Base-by-base conservation (phyloP, 1,140 invertebrate genomes). In the Marisa cornuarietis region DNA sequence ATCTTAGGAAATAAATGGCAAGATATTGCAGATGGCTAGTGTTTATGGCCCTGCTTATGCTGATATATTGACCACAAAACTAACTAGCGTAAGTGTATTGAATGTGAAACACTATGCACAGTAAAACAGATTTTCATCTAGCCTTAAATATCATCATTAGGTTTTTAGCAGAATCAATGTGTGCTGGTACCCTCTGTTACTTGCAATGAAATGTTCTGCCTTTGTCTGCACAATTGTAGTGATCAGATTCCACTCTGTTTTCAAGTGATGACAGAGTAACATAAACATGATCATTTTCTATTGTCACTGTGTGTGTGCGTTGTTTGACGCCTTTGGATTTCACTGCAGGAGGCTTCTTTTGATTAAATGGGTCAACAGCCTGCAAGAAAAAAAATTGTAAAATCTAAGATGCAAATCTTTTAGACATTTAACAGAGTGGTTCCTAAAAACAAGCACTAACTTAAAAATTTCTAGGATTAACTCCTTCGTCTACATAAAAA, bases 161-260 rank as follows among this genome's bases (percentile, higher is more conserved):
- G 2, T 42, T 42, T 42, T 42, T 42, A 42, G 31, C 31, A 6
- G 31, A 42, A 42, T 42, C 31, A 42, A 42, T 42, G 31, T 42
- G 2, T 42, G 31, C 31, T 42, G 31, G 6, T 42, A 42, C 31
- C 31, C 0, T 42, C 31, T 42, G 31, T 96, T 96, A 74, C 49
- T 63, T 71, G 20, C 74, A 54, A 16, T 31, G 71, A 31, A 79
- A 63, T 75, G 69, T 82, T 26, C 81, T 58, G 24, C 78, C 80
- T 71, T 82, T 81, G 13, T 83, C 83, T 18, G 62, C 51, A 62
- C 54, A 54, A 66, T 87, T 85, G 61, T 87, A 84, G 61, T 87
- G 81, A 76, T 87, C 86, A 10, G 86, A 87, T 18, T 82, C 79
- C 20, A 86, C 31, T 8, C 76, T 68, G 18, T 82, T 80, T 31